Evolutionary conservation across 2,797 vertebrate species (phyloP), one percentile per base, ranked within the genome.

Genomic region (Oceanodroma leucorhoa): DNA sequence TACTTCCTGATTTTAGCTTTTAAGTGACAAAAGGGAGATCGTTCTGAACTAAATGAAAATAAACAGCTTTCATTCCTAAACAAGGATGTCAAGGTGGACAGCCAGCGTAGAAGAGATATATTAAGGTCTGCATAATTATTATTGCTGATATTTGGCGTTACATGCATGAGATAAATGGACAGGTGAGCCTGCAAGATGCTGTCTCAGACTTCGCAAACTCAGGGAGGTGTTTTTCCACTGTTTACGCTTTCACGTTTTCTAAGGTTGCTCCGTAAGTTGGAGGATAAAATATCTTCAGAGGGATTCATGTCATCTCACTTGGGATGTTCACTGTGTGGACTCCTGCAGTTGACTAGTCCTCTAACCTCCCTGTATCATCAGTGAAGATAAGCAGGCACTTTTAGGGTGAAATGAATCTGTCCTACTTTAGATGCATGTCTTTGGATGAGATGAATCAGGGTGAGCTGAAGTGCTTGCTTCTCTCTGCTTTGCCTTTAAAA

Each of bases 121-220:
- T 27, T 48, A 51, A 83, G 14, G 14, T 87, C 36, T 84, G 10
- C 69, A 38, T 57, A 50, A 50, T 82, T 61, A 14, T 34, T 88
- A 2, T 73, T 87, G 51, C 36, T 58, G n/a, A 34, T 85, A 51
- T 19, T 69, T 80, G 20, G 12, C 14, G 3, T 83, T 91, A 17
- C 0, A 0, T 38, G 26, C 0, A 0, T 38, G 26, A 61, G 6
- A 32, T 57, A 65, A 89, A 73, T 45, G 24, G 11, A 11, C 30
- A 46, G 22, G 15, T 64, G 20, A 73, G 23, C 21, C 78, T 94
- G 26, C 21, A 41, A 38, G 53, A 26, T 85, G 36, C 57, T 67
- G 6, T 75, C 30, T 69, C 5, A 10, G 46, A 32, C 20, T 43
- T 82, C 0, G 0, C 20, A 72, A 18, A 32, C 54, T 46, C 5